Percentiles rank a stretch among this genome's conserved stretches.
phyloP scores from a whole-genome alignment of 2,888 invertebrate genomes.

The Nymphalis polychloros region DNA sequence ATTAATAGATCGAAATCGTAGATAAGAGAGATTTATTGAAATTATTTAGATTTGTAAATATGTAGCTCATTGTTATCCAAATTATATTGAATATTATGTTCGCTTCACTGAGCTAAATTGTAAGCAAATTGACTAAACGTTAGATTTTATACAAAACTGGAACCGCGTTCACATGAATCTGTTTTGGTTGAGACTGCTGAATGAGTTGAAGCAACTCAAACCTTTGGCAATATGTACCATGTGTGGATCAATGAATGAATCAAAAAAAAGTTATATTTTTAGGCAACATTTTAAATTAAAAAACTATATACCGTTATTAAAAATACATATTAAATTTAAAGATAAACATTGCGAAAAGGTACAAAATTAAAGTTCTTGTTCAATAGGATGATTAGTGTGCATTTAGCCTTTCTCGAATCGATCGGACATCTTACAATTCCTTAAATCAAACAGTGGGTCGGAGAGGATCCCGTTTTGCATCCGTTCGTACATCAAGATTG shows the following conservation, averaged over 20 bases:
- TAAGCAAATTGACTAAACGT: conserved; percentile 37
- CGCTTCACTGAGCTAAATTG: conserved; percentile 28
- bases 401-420: conserved; percentile 47
- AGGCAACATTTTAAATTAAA: too few relatives aligned
- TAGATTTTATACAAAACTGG: conserved; percentile 34
- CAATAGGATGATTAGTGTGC: conserved; percentile 12
- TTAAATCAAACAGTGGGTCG: conserved; percentile 70
- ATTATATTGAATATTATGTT: conserved; percentile 38
- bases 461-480: conserved; percentile 77
- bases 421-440: conserved; percentile 57
- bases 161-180: conserved; percentile 12
- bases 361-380: not conserved
- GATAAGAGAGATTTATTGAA: conserved; percentile 33
- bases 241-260: too few relatives aligned
- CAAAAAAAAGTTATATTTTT: too few relatives aligned
- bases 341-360: too few relatives aligned
- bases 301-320: too few relatives aligned
- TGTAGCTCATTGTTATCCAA: conserved; percentile 36
- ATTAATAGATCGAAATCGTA: conserved; percentile 32
- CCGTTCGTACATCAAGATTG: conserved; percentile 81
- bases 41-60: conserved; percentile 35
- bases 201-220: too few relatives aligned
- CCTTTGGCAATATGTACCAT: too few relatives aligned
- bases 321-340: too few relatives aligned
- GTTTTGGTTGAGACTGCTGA: too few relatives aligned